Evolutionary conservation across 92 coral and sea anemone species (phyloP), one percentile per base, ranked within the genome.

Genomic region (Hydrozoanthus gracilis): DNA sequence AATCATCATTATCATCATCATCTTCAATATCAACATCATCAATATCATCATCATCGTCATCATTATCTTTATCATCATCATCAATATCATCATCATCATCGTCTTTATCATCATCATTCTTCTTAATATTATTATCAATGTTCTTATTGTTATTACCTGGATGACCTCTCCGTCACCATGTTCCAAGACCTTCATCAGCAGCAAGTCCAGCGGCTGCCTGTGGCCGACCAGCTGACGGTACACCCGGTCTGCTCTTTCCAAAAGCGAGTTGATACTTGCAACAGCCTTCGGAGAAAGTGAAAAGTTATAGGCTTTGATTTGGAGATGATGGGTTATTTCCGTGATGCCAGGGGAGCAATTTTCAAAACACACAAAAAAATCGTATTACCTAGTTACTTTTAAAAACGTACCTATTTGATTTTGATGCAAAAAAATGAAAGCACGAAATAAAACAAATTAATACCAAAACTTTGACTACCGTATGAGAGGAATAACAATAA

Each of bases 161-260:
- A 90, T 61, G 58, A 93, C 91, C 78, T 95, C 97, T 76, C 92
- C 92, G 71, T 93, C 98, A 65, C 99, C 99, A 69, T 96, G 98
- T 51, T 96, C 99, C 56, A 95, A 86, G 51, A 96, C 80, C 82
- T 94, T 92, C 88, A 93, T 93, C 69, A 96, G 74, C 68, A 96
- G 92, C 52, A 95, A 79, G 88, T 96, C 99, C 71, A 96, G 89
- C 8, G 99, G 99, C 58, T 95, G 96, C 67, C 99, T 88, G 86
- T 96, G 95, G 52, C 97, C 94, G 55, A 95, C 98, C 14, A 96
- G 82, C 88, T 96, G 99, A 12, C 99, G 98, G 84, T 96, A 96
- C 66, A 96, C 96, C 71, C 98, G 95, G 77, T 96, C 99, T 56
- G 99, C 99, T 35, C 98, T 96, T 89, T 96, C 99, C 90, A 96